Base-by-base conservation (phyloP, 2,888 invertebrate genomes). In the Linnaemya vulpina region DNA sequence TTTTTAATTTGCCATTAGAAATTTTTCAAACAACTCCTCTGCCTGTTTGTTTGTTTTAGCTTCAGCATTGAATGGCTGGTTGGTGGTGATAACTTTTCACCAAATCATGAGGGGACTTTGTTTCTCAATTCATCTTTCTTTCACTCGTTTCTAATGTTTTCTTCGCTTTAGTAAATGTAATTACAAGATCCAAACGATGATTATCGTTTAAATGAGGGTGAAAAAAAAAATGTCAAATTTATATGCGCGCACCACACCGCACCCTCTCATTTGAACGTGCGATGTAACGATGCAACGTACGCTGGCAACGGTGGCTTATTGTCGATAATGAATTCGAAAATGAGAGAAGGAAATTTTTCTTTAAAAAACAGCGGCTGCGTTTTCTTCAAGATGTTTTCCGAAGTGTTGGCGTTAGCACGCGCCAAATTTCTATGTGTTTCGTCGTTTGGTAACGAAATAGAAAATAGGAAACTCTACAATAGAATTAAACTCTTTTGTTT, bases 391-490 rank as follows among this genome's bases (percentile, higher is more conserved):
- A 77, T 83, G 82, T 83, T 77, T 71, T 76, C n/a, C 30, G 15
- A 81, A 83, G 82, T 83, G 82, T 83, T 83, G 82, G 82, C 71
- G 76, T 83, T 83, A 76, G 82, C 82, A 83, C 82, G 82, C 82
- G 82, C 82, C 82, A 83, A 83, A 77, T 83, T 63, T 70, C 15
- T 10, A 63, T 15, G 49, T 81, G 53, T n/a, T n/a, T n/a, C n/a
- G n/a, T 80, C 13, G 11, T 51, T 53, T 68, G 20, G 20, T 7
- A 60, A n/a, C 11, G 43, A 40, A 71, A 43, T 30, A 70, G n/a
- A 74, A 60, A 25, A 63, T 38, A 65, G 55, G 22, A 38, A 9
- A 46, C 15, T 17, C n/a, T 40, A 70, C 55, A 73, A 73, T 65
- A 68, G 38, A 71, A 60, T 38, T 49, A 63, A 81, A 81, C 67